Evolutionary conservation across 2,797 vertebrate genomes (phyloP), one percentile per base, ranked within the genome.

Genomic region (Staurois parvus): DNA sequence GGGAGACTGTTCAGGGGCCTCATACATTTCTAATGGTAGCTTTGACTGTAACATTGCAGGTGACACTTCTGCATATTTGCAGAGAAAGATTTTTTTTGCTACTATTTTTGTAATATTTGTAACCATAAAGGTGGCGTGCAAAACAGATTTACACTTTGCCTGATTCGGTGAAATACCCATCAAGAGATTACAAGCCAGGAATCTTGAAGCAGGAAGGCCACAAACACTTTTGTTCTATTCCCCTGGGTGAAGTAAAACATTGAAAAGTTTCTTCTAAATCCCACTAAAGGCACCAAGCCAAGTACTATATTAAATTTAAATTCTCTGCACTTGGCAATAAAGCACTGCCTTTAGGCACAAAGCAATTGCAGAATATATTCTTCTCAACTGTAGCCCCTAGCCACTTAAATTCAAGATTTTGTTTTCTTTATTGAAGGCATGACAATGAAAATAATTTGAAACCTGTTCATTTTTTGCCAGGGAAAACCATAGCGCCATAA

Each of bases 231-330:
- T 83, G 30, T 62, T 40, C 83, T 17, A 26, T 34, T 72, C 80
- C 70, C 69, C 52, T 74, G 76, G 72, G 81, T 74, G 66, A 79
- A 83, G 74, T 87, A 87, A 87, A 87, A 74, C 69, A 83, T 79
- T 83, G 81, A 79, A 83, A 87, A 74, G 81, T 74, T 83, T 83
- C 80, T 79, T 87, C 75, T 64, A 87, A 83, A 87, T 87, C 81
- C 81, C 69, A 79, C 69, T 83, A 28, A 34, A 74, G 85, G 85
- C 80, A 79, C 8, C 7, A 64, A 19, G 85, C 85, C 85, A 87
- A 87, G 70, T 79, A 83, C 69, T 74, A 83, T 83, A 87, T 83
- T 87, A 83, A 87, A 87, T 79, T 83, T 62, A 79, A 83, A 87
- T 87, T 87, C 76, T 83, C 69, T 62, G 70, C 69, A 74, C 70